Conservation (phyloP, 2,797 vertebrate genomes). For the Pseudomugil gertrudae region DNA sequence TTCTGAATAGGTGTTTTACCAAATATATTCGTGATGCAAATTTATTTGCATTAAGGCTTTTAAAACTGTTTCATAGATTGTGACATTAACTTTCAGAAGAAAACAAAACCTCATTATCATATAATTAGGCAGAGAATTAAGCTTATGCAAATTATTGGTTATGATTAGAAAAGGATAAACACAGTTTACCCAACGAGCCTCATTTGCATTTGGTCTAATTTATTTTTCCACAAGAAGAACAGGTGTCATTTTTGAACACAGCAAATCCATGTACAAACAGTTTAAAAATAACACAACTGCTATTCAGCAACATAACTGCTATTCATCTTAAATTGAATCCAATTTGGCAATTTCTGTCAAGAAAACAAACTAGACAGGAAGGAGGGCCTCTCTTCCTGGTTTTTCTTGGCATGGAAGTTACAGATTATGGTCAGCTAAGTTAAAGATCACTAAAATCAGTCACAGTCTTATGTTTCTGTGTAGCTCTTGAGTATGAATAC, state of each 20-base stretch:
- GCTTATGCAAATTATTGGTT: background rate
- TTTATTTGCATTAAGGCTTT: background rate
- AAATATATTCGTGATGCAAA: background rate
- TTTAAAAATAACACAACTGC: conserved; percentile 16
- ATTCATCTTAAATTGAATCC: conserved; percentile 32
- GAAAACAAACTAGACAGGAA: conserved; percentile 63
- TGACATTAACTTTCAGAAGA: background rate
- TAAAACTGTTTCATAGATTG: background rate
- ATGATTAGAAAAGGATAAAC: background rate
- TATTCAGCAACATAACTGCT: conserved; percentile 15
- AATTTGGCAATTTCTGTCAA: conserved; percentile 48
- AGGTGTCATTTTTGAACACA: conserved; percentile 17
- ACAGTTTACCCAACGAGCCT: background rate
- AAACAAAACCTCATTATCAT: background rate
- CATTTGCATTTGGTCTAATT: background rate
- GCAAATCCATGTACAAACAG: background rate
- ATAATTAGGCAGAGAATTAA: background rate
- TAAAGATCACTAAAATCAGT: conserved; percentile 65
- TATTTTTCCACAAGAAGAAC: background rate
- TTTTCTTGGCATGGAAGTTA: conserved; percentile 58
- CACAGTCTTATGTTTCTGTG: conserved; percentile 51
- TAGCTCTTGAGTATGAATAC: conserved; percentile 55
- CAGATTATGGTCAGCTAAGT: conserved; percentile 59
- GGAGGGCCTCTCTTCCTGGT: conserved; percentile 51
- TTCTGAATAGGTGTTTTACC: background rate